Base-by-base conservation (phyloP, 2,888 invertebrate species). In the Hecatera dysodea region DNA sequence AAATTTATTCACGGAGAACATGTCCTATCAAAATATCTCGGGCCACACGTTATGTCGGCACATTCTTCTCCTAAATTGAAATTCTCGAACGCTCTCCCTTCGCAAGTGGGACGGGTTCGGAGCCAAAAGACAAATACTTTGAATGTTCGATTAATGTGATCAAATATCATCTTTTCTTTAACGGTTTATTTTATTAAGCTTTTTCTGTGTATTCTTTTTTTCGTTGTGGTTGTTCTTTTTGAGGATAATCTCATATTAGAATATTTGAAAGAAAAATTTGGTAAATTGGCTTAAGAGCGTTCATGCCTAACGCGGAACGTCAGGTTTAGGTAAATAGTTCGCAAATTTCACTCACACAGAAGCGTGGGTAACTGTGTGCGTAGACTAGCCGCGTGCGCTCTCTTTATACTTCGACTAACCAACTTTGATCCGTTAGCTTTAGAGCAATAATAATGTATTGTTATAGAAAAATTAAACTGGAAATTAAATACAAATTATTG, bases 31-130 rank as follows among this genome's bases (percentile, higher is more conserved):
- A 96, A 96, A 96, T 96, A 95, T 95, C 95, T 95, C 94, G 95
- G 94, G 94, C 94, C 94, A 95, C 95, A 95, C 95, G 95, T 95
- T 96, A 95, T 95, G 96, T 95, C 93, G 96, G 94, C 96, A 93
- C 96, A 96, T 96, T 96, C 96, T 96, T 96, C 96, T 96, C 95
- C 93, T 95, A 96, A 96, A 96, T 96, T 96, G 96, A 96, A 96
- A 96, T 96, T 96, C 96, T 96, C 94, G 93, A 93, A 93, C 94
- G 93, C 92, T 93, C 92, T 93, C 93, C 94, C 93, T 92, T 91
- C 92, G 90, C 88, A 86, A 89, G 89, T 90, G 91, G 93, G 94
- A 93, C 89, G 92, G 93, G 94, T 93, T 93, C 93, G 92, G 91
- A 93, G 93, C 93, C 93, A 92, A 93, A 95, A 95, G 95, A 95